Conservation (phyloP, 2,888 invertebrate species). For the Xiphydria camelus region DNA sequence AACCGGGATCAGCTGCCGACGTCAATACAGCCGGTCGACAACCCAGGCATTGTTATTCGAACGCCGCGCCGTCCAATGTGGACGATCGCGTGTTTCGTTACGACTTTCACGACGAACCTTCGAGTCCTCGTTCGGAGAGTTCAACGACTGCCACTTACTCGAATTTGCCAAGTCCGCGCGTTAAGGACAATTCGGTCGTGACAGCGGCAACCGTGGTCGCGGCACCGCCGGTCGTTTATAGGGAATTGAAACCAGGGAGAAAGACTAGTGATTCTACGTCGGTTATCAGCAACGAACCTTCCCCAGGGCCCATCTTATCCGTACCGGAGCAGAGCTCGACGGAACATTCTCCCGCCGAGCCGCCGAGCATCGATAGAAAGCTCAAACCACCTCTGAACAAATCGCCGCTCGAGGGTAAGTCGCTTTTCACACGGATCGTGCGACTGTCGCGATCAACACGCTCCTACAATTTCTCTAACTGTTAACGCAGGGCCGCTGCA, state of each 20-base stretch:
- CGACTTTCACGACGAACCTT: slow-evolving; percentile 58
- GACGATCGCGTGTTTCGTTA: slow-evolving; percentile 64
- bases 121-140: slow-evolving; percentile 61
- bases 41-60: slow-evolving; percentile 64
- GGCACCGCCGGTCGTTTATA: slow-evolving; percentile 65
- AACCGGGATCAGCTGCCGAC: slow-evolving; percentile 49
- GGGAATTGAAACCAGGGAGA: slow-evolving; percentile 66
- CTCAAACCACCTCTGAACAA: slow-evolving; percentile 68
- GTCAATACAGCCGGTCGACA: slow-evolving; percentile 39
- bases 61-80: slow-evolving; percentile 62
- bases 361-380: slow-evolving; percentile 80
- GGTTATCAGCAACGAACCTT: slow-evolving; percentile 55
- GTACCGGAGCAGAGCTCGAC: slow-evolving; percentile 44
- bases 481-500: slow-evolving; percentile 44
- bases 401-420: slow-evolving; percentile 45
- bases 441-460: neutral
- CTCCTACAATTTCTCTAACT: neutral
- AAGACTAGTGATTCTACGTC: slow-evolving; percentile 53
- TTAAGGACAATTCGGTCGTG: slow-evolving; percentile 45
- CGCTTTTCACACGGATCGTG: neutral
- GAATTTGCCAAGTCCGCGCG: slow-evolving; percentile 63
- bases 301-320: slow-evolving; percentile 45
- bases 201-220: slow-evolving; percentile 55
- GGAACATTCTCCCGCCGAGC: slow-evolving; percentile 58
- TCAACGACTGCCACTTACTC: slow-evolving; percentile 63